Evolutionary conservation across 2,797 vertebrate species (phyloP), one percentile per base, ranked within the genome.

Genomic region (Rhinogobio ventralis): DNA sequence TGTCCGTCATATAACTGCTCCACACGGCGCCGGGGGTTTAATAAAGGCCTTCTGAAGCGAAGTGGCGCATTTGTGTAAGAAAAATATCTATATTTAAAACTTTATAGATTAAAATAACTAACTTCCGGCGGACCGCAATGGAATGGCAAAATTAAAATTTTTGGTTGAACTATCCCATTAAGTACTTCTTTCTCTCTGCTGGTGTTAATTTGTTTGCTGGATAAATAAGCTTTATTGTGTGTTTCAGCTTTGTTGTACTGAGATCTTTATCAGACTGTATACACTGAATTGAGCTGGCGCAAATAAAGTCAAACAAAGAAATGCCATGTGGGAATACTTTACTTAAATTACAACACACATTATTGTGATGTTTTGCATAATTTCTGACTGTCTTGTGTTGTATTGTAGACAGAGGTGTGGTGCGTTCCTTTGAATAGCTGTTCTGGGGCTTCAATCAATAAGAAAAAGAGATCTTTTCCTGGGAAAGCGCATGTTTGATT

Each of bases 221-320:
- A 28, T 73, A 66, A 6, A n/a, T 64, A 0, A 64, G 57, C 33
- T 49, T 66, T 53, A 39, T 23, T 53, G 60, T 66, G 45, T 2
- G 17, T 77, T 20, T 68, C 30, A 14, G 73, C 72, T 83, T 57
- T 83, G 62, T 69, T 84, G 51, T 1, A 30, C 36, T 46, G 39
- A 57, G 36, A 77, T 77, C 51, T 69, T 28, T 45, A 69, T 83
- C 49, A 39, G 45, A 30, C 25, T 73, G 39, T 73, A 73, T 62
- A 62, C 80, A 82, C 19, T 67, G 10, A 64, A 55, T n/a, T 76
- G 46, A 67, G 62, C 55, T 7, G 13, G 62, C 8, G 46, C 69
- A 75, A 83, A 83, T 83, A 83, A 77, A 83, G 36, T 67, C 11
- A 14, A 23, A 83, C 42, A 28, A 83, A 76, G 82, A 77, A 55